Evolutionary conservation across 2,797 vertebrate genomes (phyloP).

Genomic region (Diplodus sargus): DNA sequence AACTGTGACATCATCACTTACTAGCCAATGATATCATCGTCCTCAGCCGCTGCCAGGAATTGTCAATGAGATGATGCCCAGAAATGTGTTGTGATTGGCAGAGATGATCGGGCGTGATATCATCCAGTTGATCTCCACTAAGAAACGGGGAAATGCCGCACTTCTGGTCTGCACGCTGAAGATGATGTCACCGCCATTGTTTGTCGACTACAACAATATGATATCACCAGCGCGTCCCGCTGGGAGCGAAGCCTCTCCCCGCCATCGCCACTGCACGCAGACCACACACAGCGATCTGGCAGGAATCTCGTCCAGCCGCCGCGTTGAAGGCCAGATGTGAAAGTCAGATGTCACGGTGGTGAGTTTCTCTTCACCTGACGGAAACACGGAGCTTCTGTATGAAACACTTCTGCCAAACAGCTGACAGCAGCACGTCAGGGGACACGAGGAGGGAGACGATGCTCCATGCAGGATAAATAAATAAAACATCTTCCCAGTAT

Average conservation of each 20-base stretch:
- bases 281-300: constrained; percentile 38
- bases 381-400: constrained; percentile 13
- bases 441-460: background rate
- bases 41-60: constrained; percentile 49
- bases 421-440: background rate
- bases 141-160: background rate
- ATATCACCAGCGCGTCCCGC: constrained; percentile 27
- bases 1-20: constrained; percentile 76
- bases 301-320: constrained; percentile 12
- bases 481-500: background rate
- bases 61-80: constrained; percentile 31
- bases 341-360: constrained; percentile 66
- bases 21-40: constrained; percentile 63
- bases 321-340: constrained; percentile 65
- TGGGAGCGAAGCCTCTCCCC: background rate
- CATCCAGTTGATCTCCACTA: constrained; percentile 26
- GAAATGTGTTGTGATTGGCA: constrained; percentile 44
- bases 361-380: constrained; percentile 45
- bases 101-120: constrained; percentile 53
- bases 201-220: constrained; percentile 32
- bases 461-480: background rate
- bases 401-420: constrained; percentile 4
- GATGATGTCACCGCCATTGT: constrained; percentile 37
- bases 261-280: constrained; percentile 15
- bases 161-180: constrained; percentile 18